These are phyloP conservation scores for Oncorhynchus nerka DNA, from an alignment of 2,113 vertebrate genomes.

Conservation along the genomic window DNA sequence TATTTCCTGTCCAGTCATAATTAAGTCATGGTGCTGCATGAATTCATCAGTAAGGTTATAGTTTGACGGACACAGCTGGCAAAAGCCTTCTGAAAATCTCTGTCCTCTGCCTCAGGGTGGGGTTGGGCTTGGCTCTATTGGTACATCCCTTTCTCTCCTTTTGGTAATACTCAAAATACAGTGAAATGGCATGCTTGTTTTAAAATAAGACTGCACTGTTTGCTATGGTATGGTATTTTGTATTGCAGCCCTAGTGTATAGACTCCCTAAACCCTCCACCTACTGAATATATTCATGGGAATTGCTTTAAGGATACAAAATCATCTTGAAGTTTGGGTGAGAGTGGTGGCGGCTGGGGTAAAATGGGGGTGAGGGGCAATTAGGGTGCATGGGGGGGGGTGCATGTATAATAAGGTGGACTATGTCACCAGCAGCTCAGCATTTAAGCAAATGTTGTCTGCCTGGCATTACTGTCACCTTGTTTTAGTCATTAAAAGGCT, in stretches of 20 bases:
- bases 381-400: conserved; percentile 14
- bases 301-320: conserved; percentile 18
- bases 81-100: conserved; percentile 20
- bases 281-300: conserved; percentile 33
- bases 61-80: conserved; percentile 52
- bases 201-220: no score
- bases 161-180: no score
- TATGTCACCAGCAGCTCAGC: conserved; percentile 41
- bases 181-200: background rate
- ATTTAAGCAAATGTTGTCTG: conserved; percentile 47
- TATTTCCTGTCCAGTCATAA: conserved; percentile 73
- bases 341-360: conserved; percentile 28
- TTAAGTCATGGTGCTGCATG: conserved; percentile 64
- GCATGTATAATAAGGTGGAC: conserved; percentile 4
- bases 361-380: conserved; percentile 38
- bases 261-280: conserved; percentile 25
- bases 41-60: conserved; percentile 57
- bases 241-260: background rate
- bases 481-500: conserved; percentile 31
- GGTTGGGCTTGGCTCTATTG: background rate
- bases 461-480: conserved; percentile 55
- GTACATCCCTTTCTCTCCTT: background rate
- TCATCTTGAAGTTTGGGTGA: conserved; percentile 32
- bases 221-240: no score
- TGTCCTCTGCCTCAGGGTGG: background rate